A percentile compares a stretch with the other conserved stretches of the same genome.
Conservation (phyloP, 2,797 vertebrate species). For the Remorina albescens region DNA sequence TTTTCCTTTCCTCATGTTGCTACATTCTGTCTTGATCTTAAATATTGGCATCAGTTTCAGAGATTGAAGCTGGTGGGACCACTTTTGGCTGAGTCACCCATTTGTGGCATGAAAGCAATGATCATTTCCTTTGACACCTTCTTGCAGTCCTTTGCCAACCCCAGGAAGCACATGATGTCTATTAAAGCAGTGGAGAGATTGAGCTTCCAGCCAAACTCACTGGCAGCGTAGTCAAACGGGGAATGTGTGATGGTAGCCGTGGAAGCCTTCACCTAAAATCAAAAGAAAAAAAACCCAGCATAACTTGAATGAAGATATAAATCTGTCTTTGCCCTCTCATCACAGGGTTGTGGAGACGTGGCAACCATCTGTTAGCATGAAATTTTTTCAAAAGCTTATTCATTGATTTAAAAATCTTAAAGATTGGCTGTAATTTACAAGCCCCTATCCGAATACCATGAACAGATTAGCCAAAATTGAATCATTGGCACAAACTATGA, state of each 20-base stretch:
- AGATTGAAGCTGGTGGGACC: constrained; percentile 58
- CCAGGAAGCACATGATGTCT: constrained; percentile 90
- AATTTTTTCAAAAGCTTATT: neutral
- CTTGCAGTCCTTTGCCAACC: constrained; percentile 91
- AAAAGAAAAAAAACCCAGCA: too few species aligned
- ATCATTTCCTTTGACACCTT: constrained; percentile 86
- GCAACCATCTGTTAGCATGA: neutral
- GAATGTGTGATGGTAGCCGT: constrained; percentile 97
- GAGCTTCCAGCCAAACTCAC: constrained; percentile 91
- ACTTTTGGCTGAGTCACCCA: constrained; percentile 91
- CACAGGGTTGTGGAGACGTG: neutral
- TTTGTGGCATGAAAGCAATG: constrained; percentile 86
- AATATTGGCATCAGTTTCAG: constrained; percentile 25
- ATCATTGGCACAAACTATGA: neutral
- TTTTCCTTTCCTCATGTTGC: constrained; percentile 68
- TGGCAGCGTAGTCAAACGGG: constrained; percentile 93
- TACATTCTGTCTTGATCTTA: constrained; percentile 53
- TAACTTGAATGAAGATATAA: neutral
- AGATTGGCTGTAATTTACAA: constrained; percentile 13
- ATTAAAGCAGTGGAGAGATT: constrained; percentile 95
- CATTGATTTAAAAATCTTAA: neutral
- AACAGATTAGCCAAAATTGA: neutral
- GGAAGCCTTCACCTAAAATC: constrained; percentile 93
- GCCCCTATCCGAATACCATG: too few species aligned
- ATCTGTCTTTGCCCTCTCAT: neutral